Evolutionary conservation across 1,140 invertebrate species (phyloP).

Genomic region (Steinernema feltiae): DNA sequence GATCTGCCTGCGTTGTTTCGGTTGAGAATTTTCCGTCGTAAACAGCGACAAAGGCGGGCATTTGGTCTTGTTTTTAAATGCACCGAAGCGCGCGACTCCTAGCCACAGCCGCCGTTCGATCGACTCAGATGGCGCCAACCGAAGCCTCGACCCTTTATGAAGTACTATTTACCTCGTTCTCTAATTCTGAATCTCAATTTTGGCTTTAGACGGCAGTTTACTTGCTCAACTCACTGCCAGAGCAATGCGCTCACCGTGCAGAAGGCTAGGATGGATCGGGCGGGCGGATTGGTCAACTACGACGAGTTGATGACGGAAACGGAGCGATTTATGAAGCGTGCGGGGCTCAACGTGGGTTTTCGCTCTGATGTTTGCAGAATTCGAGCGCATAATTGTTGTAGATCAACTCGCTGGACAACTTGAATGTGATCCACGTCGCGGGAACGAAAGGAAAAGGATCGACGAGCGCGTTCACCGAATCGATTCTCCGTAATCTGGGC

Average conservation of each 20-base stretch:
- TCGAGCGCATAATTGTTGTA: background rate
- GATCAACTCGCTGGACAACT: slow-evolving; percentile 59
- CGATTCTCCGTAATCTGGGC: slow-evolving; percentile 76
- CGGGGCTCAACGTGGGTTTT: background rate
- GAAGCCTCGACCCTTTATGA: background rate
- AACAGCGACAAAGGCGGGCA: background rate
- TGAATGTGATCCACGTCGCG: slow-evolving; percentile 83
- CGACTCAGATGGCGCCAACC: background rate
- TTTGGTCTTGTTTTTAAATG: background rate
- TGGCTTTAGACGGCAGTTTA: slow-evolving; percentile 27
- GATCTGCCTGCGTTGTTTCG: background rate
- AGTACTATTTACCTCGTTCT: background rate
- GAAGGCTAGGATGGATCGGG: background rate
- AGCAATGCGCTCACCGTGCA: slow-evolving; percentile 35
- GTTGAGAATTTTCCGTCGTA: slow-evolving; percentile 3
- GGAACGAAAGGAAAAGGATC: slow-evolving; percentile 91
- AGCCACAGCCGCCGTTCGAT: background rate
- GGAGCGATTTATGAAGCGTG: background rate
- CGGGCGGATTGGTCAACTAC: background rate
- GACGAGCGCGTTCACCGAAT: slow-evolving; percentile 85
- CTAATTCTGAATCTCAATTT: background rate
- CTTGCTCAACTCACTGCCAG: slow-evolving; percentile 40
- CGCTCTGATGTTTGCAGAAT: background rate
- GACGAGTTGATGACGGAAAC: background rate
- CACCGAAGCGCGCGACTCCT: background rate